These are phyloP conservation scores for Tachysurus fulvidraco DNA, from an alignment of 2,113 vertebrate species.

Conservation along the genomic window DNA sequence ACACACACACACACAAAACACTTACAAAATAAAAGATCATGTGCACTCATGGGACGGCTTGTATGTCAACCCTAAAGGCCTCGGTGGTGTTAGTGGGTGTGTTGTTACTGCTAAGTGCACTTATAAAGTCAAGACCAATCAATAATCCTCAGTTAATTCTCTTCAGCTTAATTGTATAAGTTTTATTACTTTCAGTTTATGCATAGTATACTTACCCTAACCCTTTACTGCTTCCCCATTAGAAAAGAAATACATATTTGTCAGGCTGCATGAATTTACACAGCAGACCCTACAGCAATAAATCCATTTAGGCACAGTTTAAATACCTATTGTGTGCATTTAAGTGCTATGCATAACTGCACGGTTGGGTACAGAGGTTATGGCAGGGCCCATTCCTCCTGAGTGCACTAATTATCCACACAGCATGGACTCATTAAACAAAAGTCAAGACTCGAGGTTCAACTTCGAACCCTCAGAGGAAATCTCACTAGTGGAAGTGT, in stretches of 20 bases:
- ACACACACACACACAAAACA: slow-evolving; percentile 29
- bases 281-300: neutral
- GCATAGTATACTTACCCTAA: neutral
- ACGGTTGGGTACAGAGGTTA: slow-evolving; percentile 1
- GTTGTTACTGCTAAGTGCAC: neutral
- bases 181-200: neutral
- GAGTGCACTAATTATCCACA: slow-evolving; percentile 8
- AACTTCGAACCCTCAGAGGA: neutral
- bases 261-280: neutral
- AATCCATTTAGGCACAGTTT: neutral
- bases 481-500: slow-evolving; percentile 4
- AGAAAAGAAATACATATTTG: neutral
- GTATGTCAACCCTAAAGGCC: slow-evolving; percentile 31
- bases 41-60: slow-evolving; percentile 27
- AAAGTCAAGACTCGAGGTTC: neutral
- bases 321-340: neutral
- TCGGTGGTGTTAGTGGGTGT: neutral
- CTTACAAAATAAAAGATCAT: slow-evolving; percentile 7
- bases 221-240: neutral
- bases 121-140: slow-evolving; percentile 28
- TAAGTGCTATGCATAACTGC: neutral
- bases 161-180: neutral
- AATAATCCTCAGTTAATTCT: slow-evolving; percentile 16
- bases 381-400: neutral
- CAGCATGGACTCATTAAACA: slow-evolving; percentile 6